phyloP scores from a whole-genome alignment of 2,888 invertebrate species.

The Pimpla rufipes region DNA sequence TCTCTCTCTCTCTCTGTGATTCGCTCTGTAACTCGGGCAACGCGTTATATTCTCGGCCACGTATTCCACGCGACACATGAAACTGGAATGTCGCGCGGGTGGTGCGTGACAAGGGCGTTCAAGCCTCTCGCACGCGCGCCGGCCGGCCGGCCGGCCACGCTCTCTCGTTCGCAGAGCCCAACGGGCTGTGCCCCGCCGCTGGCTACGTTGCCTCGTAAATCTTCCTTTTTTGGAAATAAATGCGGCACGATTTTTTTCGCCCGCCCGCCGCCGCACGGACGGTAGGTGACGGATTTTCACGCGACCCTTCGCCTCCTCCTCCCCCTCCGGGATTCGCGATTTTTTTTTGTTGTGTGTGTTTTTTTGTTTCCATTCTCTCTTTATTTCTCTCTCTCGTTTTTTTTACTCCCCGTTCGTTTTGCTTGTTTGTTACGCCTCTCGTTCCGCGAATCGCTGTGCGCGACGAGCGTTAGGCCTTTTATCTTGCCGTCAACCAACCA shows the following conservation, averaged over 20 bases:
- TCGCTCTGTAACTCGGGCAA: slow-evolving; percentile 49
- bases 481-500: slow-evolving; percentile 66
- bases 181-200: slow-evolving; percentile 48
- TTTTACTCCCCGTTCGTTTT: slow-evolving; percentile 58
- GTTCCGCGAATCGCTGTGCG: slow-evolving; percentile 50
- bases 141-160: neutral
- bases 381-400: slow-evolving; percentile 48
- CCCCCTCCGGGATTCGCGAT: slow-evolving; percentile 15
- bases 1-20: too few species aligned
- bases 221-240: slow-evolving; percentile 66
- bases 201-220: slow-evolving; percentile 65
- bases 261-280: slow-evolving; percentile 52
- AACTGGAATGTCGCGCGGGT: slow-evolving; percentile 36
- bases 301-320: slow-evolving; percentile 31
- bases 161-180: slow-evolving; percentile 53
- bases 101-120: slow-evolving; percentile 47
- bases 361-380: slow-evolving; percentile 16
- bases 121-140: slow-evolving; percentile 49
- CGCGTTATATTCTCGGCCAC: slow-evolving; percentile 44
- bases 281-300: slow-evolving; percentile 65
- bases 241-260: slow-evolving; percentile 68
- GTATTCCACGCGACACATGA: slow-evolving; percentile 36
- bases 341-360: slow-evolving; percentile 46
- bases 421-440: slow-evolving; percentile 61
- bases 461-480: slow-evolving; percentile 64